Conservation (phyloP, 2,113 vertebrate genomes). For the Pseudolaguvia tuberculata region DNA sequence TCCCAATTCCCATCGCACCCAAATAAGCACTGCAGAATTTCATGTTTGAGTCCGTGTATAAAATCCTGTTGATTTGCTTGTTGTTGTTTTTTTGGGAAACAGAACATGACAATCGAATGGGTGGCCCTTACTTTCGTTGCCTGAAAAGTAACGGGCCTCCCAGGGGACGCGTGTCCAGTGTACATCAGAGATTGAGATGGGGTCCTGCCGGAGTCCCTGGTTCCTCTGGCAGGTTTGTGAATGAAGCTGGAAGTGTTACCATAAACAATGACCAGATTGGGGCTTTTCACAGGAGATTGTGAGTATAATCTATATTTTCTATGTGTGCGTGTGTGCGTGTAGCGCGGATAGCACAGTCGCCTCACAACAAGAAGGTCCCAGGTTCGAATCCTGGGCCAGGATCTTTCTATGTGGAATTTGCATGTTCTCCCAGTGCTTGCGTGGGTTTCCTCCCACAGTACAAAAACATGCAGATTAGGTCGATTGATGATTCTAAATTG, state of each 20-base stretch:
- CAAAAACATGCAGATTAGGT: too few relatives aligned
- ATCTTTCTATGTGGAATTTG: too few relatives aligned
- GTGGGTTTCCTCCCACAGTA: too few relatives aligned
- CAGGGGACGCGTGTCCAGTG: constrained; percentile 64
- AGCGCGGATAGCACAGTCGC: too few relatives aligned
- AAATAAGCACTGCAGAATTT: background rate
- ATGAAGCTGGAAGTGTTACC: constrained; percentile 70
- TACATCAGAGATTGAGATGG: constrained; percentile 63
- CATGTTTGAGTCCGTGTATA: background rate
- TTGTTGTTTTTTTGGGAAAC: constrained; percentile 14
- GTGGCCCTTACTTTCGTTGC: constrained; percentile 65
- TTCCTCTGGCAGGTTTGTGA: constrained; percentile 62
- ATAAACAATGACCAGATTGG: constrained; percentile 75
- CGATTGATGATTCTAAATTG: too few relatives aligned
- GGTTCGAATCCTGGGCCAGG: too few relatives aligned
- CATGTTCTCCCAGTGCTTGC: too few relatives aligned
- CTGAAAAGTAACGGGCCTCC: constrained; percentile 74
- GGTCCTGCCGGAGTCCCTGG: constrained; percentile 50
- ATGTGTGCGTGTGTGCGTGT: background rate
- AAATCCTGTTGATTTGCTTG: background rate
- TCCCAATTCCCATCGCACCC: constrained; percentile 2
- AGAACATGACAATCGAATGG: constrained; percentile 80
- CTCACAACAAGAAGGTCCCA: too few relatives aligned
- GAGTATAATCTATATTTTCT: constrained; percentile 48
- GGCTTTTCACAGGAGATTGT: constrained; percentile 72